These are phyloP conservation scores for Gymnocheta viridis DNA, from an alignment of 2,888 invertebrate genomes.

Conservation along the genomic window DNA sequence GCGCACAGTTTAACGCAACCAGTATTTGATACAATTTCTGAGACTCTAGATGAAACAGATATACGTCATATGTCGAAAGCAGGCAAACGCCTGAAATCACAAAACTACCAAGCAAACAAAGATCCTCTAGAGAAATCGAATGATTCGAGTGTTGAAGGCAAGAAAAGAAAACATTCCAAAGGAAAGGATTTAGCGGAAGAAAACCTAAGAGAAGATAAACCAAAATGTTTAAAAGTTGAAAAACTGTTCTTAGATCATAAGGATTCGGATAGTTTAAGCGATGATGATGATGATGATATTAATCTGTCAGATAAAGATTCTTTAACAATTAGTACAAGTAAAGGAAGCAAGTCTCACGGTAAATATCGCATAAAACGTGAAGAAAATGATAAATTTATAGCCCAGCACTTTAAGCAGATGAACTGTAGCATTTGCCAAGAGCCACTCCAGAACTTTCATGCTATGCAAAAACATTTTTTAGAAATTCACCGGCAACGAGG, in stretches of 20 bases:
- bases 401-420: constrained; percentile 46
- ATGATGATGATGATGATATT: constrained; percentile 4
- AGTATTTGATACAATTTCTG: background rate
- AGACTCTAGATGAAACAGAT: background rate
- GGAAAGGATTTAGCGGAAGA: background rate
- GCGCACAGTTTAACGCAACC: background rate
- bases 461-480: constrained; percentile 61
- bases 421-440: constrained; percentile 46
- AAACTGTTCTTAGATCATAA: background rate
- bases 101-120: background rate
- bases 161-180: background rate
- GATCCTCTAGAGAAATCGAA: constrained; percentile 32
- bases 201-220: background rate
- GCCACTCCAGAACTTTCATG: constrained; percentile 35
- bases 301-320: background rate
- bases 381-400: constrained; percentile 52
- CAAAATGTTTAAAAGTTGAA: background rate
- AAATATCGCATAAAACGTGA: background rate
- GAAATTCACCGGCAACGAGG: constrained; percentile 73
- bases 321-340: background rate
- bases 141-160: background rate
- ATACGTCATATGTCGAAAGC: background rate
- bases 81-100: background rate
- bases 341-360: background rate
- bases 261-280: background rate